Evolutionary conservation across 1,140 invertebrate genomes (phyloP).

Genomic region (Acyrthosiphon pisum): DNA sequence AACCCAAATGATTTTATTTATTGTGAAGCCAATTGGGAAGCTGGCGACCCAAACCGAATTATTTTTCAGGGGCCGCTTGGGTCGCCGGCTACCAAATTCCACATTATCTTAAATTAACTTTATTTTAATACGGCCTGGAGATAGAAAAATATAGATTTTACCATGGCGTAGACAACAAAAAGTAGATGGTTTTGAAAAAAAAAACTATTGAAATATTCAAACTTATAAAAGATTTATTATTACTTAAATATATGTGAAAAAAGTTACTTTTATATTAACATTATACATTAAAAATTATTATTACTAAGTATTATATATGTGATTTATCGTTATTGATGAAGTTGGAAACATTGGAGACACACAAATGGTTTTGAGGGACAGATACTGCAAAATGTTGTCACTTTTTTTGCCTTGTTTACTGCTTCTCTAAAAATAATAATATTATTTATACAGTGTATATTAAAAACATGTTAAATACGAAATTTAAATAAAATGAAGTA

Average conservation of each 20-base stretch:
- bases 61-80: neutral
- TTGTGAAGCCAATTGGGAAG: too few species aligned
- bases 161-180: neutral
- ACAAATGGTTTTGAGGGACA: neutral
- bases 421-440: neutral
- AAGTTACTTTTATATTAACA: neutral
- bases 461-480: neutral
- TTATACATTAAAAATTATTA: neutral
- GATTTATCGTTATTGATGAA: neutral
- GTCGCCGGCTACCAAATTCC: neutral
- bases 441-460: neutral
- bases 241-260: neutral
- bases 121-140: neutral
- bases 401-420: neutral
- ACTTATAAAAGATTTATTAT: neutral
- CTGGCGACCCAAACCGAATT: too few species aligned
- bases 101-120: neutral
- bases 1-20: too few species aligned
- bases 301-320: neutral
- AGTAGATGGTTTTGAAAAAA: neutral
- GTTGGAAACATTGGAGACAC: neutral
- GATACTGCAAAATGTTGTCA: neutral
- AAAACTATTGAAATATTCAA: neutral
- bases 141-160: constrained; percentile 2
- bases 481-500: too few species aligned